Conservation (phyloP, 2,888 invertebrate genomes). For the Pyralis farinalis region DNA sequence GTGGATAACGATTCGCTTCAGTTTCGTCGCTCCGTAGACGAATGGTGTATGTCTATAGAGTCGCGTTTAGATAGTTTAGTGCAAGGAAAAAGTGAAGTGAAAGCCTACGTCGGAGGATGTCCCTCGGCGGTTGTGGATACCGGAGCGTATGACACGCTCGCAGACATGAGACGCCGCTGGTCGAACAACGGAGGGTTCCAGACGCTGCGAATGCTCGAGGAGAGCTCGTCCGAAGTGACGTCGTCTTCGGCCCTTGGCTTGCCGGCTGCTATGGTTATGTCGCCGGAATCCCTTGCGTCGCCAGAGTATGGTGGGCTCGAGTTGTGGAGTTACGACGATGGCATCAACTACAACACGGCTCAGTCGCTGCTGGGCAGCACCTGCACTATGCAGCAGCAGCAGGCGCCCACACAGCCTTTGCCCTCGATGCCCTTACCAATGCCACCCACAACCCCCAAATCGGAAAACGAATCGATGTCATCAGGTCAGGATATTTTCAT, state of each 20-base stretch:
- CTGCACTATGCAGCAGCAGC: slow-evolving; percentile 76
- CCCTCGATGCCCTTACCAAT: slow-evolving; percentile 75
- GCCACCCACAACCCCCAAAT: slow-evolving; percentile 76
- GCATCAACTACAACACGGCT: slow-evolving; percentile 62
- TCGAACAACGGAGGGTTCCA: slow-evolving; percentile 87
- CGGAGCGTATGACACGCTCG: slow-evolving; percentile 70
- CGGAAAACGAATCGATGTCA: slow-evolving; percentile 77
- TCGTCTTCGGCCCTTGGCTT: slow-evolving; percentile 88
- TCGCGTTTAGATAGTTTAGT: slow-evolving; percentile 69
- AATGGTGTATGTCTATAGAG: slow-evolving; percentile 63
- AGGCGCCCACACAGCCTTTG: slow-evolving; percentile 74
- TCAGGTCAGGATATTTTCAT: slow-evolving; percentile 58
- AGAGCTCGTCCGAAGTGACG: slow-evolving; percentile 88
- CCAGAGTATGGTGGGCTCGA: slow-evolving; percentile 90
- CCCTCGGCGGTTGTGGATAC: slow-evolving; percentile 56
- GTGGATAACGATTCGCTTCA: slow-evolving; percentile 59
- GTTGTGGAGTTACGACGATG: slow-evolving; percentile 88
- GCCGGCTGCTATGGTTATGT: slow-evolving; percentile 87
- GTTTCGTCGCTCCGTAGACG: slow-evolving; percentile 53
- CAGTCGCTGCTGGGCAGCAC: slow-evolving; percentile 69
- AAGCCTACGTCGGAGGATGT: slow-evolving; percentile 71
- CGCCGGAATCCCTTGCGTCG: slow-evolving; percentile 87
- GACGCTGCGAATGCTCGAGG: slow-evolving; percentile 84
- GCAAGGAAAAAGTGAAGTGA: slow-evolving; percentile 75
- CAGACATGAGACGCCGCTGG: slow-evolving; percentile 89